Evolutionary conservation across 2,888 invertebrate species (phyloP), one percentile per base, ranked within the genome.

Genomic region (Lithosia quadra): DNA sequence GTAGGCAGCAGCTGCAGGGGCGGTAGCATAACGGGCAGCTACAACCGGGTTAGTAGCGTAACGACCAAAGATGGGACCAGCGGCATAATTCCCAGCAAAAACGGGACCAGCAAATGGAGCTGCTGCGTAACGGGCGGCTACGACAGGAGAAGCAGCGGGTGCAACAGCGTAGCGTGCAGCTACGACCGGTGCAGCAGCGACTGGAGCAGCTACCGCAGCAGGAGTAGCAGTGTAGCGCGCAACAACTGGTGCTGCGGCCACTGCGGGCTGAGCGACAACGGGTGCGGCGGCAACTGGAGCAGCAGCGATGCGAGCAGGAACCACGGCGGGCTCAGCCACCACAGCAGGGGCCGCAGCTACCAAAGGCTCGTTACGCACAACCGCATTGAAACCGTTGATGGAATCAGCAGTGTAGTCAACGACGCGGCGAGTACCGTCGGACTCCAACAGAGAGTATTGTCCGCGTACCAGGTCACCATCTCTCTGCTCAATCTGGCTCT

Each of bases 381-480:
- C 88, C 0, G 94, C 94, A 78, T 93, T 93, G 78, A 94, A 94
- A 18, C 94, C 94, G 67, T 92, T 92, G 24, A 93, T 81, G 11
- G 93, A 79, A 72, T 94, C 94, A 1, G 94, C 94, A 36, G 89
- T 76, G 78, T 95, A 95, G 76, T 93, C 92, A 0, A 95, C 94
- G 0, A 88, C 69, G 33, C 95, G 93, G 8, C 90, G 89, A 1
- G 94, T 93, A 70, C 93, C 92, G 69, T 94, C 94, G 24, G 95
- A 78, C 0, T 95, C 94, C 1, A 94, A 90, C 21, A 95, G 77
- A 1, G 93, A 93, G 84, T 95, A 95, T 56, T 88, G 88, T 62
- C 95, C 94, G 72, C 89, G 91, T 8, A 96, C 96, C 15, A 96
- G 81, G 73, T 96, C 96, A 58, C 96, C 96, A 73, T 95, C 91